Evolutionary conservation across 2,113 vertebrate species (phyloP).

Genomic region (Notarius quadriscutis): DNA sequence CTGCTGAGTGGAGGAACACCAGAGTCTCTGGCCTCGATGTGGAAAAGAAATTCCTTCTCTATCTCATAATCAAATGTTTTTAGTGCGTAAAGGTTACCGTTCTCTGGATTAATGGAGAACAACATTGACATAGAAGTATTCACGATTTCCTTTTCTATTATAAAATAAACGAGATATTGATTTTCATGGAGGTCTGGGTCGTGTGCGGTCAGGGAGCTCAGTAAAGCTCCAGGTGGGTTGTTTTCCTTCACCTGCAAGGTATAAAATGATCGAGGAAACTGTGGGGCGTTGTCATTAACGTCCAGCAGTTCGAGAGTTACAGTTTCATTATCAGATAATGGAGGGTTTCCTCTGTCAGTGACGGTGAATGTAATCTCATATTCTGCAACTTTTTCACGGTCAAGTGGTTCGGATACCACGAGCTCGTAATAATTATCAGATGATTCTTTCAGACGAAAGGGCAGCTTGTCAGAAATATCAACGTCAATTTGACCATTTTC

Average conservation of each 20-base stretch:
- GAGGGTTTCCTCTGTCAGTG: slow-evolving; percentile 54
- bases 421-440: slow-evolving; percentile 71
- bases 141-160: slow-evolving; percentile 66
- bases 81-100: slow-evolving; percentile 50
- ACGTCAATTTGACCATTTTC: slow-evolving; percentile 68
- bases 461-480: slow-evolving; percentile 53
- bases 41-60: slow-evolving; percentile 52
- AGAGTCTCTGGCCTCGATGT: slow-evolving; percentile 54
- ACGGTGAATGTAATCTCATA: slow-evolving; percentile 58
- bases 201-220: slow-evolving; percentile 53
- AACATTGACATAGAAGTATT: slow-evolving; percentile 53
- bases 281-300: slow-evolving; percentile 51
- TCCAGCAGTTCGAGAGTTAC: slow-evolving; percentile 39
- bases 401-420: slow-evolving; percentile 62
- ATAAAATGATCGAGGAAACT: slow-evolving; percentile 45
- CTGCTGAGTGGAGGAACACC: slow-evolving; percentile 56
- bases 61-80: slow-evolving; percentile 59
- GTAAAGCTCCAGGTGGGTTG: slow-evolving; percentile 47
- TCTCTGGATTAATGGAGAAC: slow-evolving; percentile 8
- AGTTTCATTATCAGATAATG: slow-evolving; percentile 55
- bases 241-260: slow-evolving; percentile 43
- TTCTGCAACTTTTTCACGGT: slow-evolving; percentile 55
- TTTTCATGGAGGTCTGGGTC: slow-evolving; percentile 75
- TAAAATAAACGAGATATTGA: slow-evolving; percentile 73
- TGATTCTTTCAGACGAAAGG: slow-evolving; percentile 66